Evolutionary conservation across 2,888 invertebrate species (phyloP), one percentile per base, ranked within the genome.

Genomic region (Papilio elwesi): DNA sequence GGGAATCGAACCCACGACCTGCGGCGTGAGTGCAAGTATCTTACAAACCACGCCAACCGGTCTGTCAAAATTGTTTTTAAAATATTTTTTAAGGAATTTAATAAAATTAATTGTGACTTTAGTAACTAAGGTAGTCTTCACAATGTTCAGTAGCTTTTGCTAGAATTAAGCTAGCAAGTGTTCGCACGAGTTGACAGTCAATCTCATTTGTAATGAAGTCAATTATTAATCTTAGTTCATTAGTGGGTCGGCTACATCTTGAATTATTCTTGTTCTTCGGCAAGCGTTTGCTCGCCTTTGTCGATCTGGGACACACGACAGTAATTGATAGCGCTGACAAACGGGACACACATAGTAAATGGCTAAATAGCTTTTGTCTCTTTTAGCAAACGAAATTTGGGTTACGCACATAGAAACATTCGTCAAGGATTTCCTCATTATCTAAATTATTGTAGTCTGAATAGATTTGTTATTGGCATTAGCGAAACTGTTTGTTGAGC

Each of bases 321-420:
- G 87, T 89, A 89, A 87, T 90, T 88, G 90, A 90, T 90, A 88
- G 86, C 86, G 89, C 87, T 88, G 89, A 87, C 87, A 85, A 84
- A 80, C 82, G 80, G 75, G 79, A 81, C 81, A 82, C 80, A 82
- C 76, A 79, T 38, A 48, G 53, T 36, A 71, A 55, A 65, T 59
- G 59, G 4, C 59, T 59, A 57, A 59, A 59, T 59, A n/a, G 59
- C 36, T 53, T 53, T n/a, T 49, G 55, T n/a, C 48, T 15, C 10
- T 53, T 43, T 62, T 36, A 48, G 48, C 47, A 64, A 48, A 64
- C n/a, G 13, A n/a, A 52, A 53, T 67, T 67, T 38, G 38, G 47
- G 53, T 36, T 67, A n/a, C 43, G 16, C 38, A 53, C 36, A 53
- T 36, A 51, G 55, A 64, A 16, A 26, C 26, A 64, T 49, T 26